Evolutionary conservation across 30 jellyfish, hydroid and myxozoan species (phyloP).

Genomic region (Morbakka virulenta): DNA sequence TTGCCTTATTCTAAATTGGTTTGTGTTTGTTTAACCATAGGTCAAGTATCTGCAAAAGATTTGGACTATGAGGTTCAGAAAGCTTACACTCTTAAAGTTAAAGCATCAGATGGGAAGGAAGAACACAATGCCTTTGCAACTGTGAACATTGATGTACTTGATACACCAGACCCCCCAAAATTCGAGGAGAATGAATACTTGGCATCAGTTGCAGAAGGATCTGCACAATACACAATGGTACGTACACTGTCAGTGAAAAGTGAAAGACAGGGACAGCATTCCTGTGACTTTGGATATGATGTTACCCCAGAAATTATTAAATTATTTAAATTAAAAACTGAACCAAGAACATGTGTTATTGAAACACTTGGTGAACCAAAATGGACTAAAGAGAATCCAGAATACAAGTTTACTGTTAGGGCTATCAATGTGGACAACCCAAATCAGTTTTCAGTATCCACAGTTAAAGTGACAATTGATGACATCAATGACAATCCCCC

Average conservation of each 20-base stretch:
- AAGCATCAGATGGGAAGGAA: constrained; percentile 73
- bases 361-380: constrained; percentile 29
- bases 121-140: constrained; percentile 50
- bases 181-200: constrained; percentile 51
- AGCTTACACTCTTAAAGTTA: constrained; percentile 52
- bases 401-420: constrained; percentile 59
- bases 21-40: constrained; percentile 26
- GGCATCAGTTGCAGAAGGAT: constrained; percentile 56
- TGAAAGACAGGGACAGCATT: constrained; percentile 47
- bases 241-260: constrained; percentile 50
- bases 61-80: constrained; percentile 65
- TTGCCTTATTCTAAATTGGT: no score
- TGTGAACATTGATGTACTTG: constrained; percentile 68
- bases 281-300: constrained; percentile 74
- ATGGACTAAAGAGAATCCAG: constrained; percentile 76
- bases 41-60: constrained; percentile 83
- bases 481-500: constrained; percentile 84
- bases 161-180: constrained; percentile 73
- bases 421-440: constrained; percentile 58
- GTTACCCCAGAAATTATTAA: constrained; percentile 65
- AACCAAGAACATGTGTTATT: constrained; percentile 61
- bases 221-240: constrained; percentile 38
- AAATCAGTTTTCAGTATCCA: constrained; percentile 65
- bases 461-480: constrained; percentile 42
- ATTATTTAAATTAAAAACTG: constrained; percentile 60